phyloP scores from a whole-genome alignment of 2,797 vertebrate species.

The Avahi laniger region DNA sequence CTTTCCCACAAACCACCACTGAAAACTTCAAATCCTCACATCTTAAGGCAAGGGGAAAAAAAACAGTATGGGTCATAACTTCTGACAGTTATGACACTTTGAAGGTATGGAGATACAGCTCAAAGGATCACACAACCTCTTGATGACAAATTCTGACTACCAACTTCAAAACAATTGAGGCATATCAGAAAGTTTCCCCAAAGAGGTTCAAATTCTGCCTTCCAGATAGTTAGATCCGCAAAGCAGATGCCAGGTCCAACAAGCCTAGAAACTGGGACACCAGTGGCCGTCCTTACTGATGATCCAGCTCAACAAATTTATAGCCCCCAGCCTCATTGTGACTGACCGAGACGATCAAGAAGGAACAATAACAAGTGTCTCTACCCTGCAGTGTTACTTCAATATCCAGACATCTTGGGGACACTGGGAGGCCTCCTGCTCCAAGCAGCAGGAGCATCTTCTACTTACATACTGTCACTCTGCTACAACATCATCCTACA shows the following conservation, averaged over 20 bases:
- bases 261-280: not conserved
- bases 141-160: not conserved
- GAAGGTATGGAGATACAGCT: not conserved
- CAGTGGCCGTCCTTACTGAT: not conserved
- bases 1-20: not conserved
- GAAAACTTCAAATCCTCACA: not conserved
- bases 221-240: not conserved
- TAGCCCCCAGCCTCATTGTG: not conserved
- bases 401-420: not conserved
- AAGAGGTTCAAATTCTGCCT: not conserved
- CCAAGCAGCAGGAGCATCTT: not conserved
- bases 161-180: not conserved
- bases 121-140: not conserved
- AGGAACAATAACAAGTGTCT: not conserved
- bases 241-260: not conserved
- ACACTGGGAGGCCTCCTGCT: not conserved
- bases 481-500: not conserved
- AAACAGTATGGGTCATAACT: not conserved
- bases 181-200: not conserved
- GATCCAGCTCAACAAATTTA: not conserved
- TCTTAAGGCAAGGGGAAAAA: not conserved
- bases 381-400: not conserved
- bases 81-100: not conserved
- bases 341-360: not conserved
- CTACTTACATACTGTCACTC: not conserved